Evolutionary conservation across 2,113 vertebrate species (phyloP), one percentile per base, ranked within the genome.

Genomic region (Osmerus eperlanus): DNA sequence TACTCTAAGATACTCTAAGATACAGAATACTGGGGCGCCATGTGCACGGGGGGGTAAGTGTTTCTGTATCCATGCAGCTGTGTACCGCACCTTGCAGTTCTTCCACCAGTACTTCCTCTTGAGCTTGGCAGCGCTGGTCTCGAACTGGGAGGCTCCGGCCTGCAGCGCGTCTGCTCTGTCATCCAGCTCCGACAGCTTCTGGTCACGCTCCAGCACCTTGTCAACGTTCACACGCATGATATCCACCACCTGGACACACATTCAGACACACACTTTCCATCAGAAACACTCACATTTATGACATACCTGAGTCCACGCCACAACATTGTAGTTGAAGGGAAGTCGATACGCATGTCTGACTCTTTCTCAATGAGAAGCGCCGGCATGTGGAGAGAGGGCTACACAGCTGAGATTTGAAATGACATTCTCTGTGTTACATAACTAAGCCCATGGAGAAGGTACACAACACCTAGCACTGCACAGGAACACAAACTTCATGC

Each of bases 111-210:
- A 95, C 89, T 96, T 96, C 78, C 95, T 94, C 84, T 96, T 96
- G 84, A 96, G 93, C 67, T 96, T 96, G 65, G 95, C 94, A 52
- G 95, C 95, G 0, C 94, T 99, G 19, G 96, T 98, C 87, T 99
- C 97, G 73, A 99, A 98, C 78, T 98, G 96, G 70, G 97, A 96
- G 0, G 97, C 97, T 60, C 97, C 97, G 0, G 95, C 96, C 87
- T 98, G 97, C 72, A 99, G 92, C 0, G 97, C 97, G 0, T 98
- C 97, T 0, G 96, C 97, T 0, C 97, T 89, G 83, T 98, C 95
- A 13, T 99, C 97, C 77, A 99, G 68, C 70, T 98, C 96, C 0
- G 96, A 91, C 72, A 76, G 62, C 63, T 71, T 76, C 68, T 76
- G 74, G 23, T 66, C 54, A 3, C 74, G 53, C 55, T 76, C 68